A percentile compares a stretch with the other conserved stretches of the same genome.
Conservation (phyloP, 2,888 invertebrate species). For the Pristionchus fissidentatus region DNA sequence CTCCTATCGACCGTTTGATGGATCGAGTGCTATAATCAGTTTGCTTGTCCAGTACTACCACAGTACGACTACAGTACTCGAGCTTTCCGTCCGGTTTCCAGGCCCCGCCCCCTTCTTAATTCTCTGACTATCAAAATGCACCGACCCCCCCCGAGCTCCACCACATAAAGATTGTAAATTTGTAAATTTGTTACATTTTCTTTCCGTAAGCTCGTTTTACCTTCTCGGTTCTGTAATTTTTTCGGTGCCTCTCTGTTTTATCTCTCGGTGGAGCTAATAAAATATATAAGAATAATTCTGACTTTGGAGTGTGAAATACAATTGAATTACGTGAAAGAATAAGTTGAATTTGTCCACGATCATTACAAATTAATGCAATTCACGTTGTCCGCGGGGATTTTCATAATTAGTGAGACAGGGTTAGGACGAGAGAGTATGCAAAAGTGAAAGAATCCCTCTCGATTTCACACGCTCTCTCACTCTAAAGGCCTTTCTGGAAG, state of each 20-base stretch:
- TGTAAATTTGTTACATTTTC: constrained; percentile 37
- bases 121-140: constrained; percentile 17
- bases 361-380: too few species aligned
- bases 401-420: too few species aligned
- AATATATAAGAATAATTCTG: too few species aligned
- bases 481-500: too few species aligned
- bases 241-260: constrained; percentile 23
- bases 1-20: constrained; percentile 34
- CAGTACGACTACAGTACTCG: too few species aligned
- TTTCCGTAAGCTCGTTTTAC: not conserved
- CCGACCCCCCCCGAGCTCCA: not conserved
- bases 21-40: constrained; percentile 31
- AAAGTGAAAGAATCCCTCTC: too few species aligned
- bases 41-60: constrained; percentile 42
- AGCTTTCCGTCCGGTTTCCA: constrained; percentile 26
- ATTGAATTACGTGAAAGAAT: too few species aligned
- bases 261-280: constrained; percentile 36
- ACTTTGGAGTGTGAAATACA: too few species aligned
- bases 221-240: not conserved
- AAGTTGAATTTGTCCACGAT: too few species aligned
- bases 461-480: too few species aligned
- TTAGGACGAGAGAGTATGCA: too few species aligned
- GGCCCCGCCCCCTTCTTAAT: not conserved
- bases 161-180: constrained; percentile 19
- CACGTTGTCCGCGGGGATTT: too few species aligned